Percentiles rank a stretch among this genome's conserved stretches.
Evolutionary conservation across 2,113 vertebrate species (phyloP).

Genomic region (Struthio camelus): DNA sequence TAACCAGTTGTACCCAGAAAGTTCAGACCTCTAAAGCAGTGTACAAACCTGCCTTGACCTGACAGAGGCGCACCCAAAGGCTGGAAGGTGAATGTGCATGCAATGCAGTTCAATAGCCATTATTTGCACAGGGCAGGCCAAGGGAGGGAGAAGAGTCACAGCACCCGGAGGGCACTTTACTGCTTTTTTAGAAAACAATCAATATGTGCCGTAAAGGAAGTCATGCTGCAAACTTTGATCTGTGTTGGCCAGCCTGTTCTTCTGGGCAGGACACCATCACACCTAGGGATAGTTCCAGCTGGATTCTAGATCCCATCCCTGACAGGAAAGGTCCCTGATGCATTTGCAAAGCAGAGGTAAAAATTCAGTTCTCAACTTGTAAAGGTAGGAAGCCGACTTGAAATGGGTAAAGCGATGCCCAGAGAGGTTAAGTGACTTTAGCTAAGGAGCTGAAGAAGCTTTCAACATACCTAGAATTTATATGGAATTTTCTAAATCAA

Average conservation of each 20-base stretch:
- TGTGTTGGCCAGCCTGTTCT: not conserved
- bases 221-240: not conserved
- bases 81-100: not conserved
- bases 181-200: not conserved
- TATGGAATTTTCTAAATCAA: not conserved
- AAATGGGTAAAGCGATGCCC: not conserved
- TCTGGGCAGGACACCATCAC: not conserved
- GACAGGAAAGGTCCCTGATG: fast-evolving
- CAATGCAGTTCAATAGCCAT: fast-evolving
- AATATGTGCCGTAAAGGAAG: not conserved
- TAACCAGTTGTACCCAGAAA: not conserved
- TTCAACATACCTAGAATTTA: not conserved
- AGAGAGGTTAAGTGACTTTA: conserved; percentile 5
- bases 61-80: not conserved
- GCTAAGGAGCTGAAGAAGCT: not conserved
- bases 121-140: not conserved
- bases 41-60: not conserved
- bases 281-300: not conserved
- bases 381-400: not conserved
- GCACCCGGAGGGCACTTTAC: not conserved
- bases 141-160: not conserved
- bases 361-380: not conserved
- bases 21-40: not conserved
- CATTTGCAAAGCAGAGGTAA: not conserved
- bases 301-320: not conserved